Base-by-base conservation (phyloP, 1,140 invertebrate species). In the Achatina immaculata region DNA sequence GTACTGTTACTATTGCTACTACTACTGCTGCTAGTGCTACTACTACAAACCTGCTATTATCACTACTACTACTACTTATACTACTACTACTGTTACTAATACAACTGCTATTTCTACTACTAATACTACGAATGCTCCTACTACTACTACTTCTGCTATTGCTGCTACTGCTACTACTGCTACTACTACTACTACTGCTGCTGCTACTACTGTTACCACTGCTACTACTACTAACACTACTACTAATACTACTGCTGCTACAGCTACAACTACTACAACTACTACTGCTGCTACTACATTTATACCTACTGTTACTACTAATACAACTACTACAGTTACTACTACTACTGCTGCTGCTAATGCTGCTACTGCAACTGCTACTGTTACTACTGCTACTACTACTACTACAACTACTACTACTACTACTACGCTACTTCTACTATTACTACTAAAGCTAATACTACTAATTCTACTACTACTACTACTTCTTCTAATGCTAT, bases 341-440 rank as follows among this genome's bases (percentile, higher is more conserved):
- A 48, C 45, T 48, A 48, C 45, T 48, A 48, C 45, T 48, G 19
- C 45, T 48, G 19, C 45, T 48, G 19, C 45, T 48, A 48, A 7
- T 48, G 19, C 45, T 43, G 24, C 42, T 51, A 71, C 69, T 72
- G 36, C 69, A 11, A 76, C 73, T 76, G 48, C 73, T 76, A 77
- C 74, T 55, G 55, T 2, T 77, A 77, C 74, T 2, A n/a, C 45
- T 34, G 36, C 73, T 76, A 58, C 73, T 76, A 36, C 74, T n/a
- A 62, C 3, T 77, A 77, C 74, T 55, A 77, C 74, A 28, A 77
- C 74, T 68, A 69, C 65, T 69, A 69, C 77, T 40, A 79, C 77
- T n/a, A 76, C 74, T 55, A 76, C 74, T 55, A n/a, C n/a, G n/a
- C n/a, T n/a, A n/a, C n/a, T n/a, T n/a, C n/a, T n/a, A n/a, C n/a